Evolutionary conservation across 2,797 vertebrate genomes (phyloP).

Genomic region (Ispidina picta): DNA sequence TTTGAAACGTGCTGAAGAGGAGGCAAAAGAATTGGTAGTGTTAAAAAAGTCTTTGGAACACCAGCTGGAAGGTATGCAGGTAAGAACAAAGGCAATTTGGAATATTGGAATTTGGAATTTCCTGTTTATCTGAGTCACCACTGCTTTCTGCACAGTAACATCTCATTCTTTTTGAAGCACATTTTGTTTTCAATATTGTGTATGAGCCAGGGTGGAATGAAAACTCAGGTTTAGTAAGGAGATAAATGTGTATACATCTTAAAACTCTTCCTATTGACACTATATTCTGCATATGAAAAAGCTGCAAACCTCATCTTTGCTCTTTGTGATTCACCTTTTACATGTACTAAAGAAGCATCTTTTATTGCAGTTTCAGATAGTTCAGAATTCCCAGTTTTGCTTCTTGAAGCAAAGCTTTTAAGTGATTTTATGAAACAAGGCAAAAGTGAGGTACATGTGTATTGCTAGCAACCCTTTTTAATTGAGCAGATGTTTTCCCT

Average conservation of each 20-base stretch:
- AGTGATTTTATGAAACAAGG: background rate
- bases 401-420: background rate
- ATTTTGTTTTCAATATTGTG: background rate
- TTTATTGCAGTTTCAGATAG: background rate
- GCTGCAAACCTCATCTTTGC: background rate
- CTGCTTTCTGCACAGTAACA: background rate
- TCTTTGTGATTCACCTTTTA: background rate
- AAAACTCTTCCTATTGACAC: background rate
- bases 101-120: background rate
- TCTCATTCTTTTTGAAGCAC: background rate
- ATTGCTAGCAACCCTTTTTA: background rate
- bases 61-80: conserved; percentile 88
- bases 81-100: conserved; percentile 51
- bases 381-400: background rate
- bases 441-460: background rate
- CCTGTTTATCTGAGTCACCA: background rate
- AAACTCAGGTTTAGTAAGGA: background rate
- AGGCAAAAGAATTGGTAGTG: conserved; percentile 82
- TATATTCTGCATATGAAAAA: background rate
- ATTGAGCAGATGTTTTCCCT: background rate
- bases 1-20: conserved; percentile 81
- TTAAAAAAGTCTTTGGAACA: conserved; percentile 83
- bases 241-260: background rate
- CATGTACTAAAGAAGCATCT: background rate
- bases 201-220: background rate